These are phyloP conservation scores for Drosophila austrosaltans DNA, from an alignment of 2,888 invertebrate genomes.

Conservation along the genomic window DNA sequence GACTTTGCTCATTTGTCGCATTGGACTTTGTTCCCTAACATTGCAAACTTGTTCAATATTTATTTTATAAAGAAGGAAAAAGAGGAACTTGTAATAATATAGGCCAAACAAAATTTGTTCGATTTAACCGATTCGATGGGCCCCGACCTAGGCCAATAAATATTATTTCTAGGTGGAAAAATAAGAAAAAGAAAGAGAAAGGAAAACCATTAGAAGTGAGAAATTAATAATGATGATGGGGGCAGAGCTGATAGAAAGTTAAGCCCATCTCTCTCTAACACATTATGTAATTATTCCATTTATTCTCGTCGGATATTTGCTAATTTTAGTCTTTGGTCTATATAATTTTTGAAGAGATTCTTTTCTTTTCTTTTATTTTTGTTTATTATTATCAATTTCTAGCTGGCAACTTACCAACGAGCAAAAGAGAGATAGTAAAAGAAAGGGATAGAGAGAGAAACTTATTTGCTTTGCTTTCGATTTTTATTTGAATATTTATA, in stretches of 20 bases:
- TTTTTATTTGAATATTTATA: constrained; percentile 44
- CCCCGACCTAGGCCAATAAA: constrained; percentile 59
- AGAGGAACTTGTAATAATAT: constrained; percentile 20
- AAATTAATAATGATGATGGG: neutral
- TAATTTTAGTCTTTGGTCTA: constrained; percentile 56
- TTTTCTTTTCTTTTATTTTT: constrained; percentile 19
- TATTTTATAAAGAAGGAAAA: neutral
- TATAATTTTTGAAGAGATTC: constrained; percentile 6
- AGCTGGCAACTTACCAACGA: constrained; percentile 32
- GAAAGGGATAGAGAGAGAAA: constrained; percentile 26
- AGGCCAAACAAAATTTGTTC: constrained; percentile 23
- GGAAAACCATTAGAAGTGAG: constrained; percentile 12
- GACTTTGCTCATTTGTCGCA: neutral
- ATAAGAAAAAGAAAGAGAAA: neutral
- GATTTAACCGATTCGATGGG: constrained; percentile 26
- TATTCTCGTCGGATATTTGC: constrained; percentile 39
- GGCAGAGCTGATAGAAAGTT: neutral
- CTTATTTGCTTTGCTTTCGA: constrained; percentile 41
- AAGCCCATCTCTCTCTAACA: neutral
- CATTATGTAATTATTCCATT: constrained; percentile 31
- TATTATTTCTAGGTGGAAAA: neutral
- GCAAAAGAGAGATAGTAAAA: constrained; percentile 13
- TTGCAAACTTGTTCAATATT: neutral
- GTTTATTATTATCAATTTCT: constrained; percentile 40
- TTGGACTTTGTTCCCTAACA: constrained; percentile 36